These are phyloP conservation scores for Goniozus legneri DNA, from an alignment of 1,140 invertebrate genomes.

Conservation along the genomic window DNA sequence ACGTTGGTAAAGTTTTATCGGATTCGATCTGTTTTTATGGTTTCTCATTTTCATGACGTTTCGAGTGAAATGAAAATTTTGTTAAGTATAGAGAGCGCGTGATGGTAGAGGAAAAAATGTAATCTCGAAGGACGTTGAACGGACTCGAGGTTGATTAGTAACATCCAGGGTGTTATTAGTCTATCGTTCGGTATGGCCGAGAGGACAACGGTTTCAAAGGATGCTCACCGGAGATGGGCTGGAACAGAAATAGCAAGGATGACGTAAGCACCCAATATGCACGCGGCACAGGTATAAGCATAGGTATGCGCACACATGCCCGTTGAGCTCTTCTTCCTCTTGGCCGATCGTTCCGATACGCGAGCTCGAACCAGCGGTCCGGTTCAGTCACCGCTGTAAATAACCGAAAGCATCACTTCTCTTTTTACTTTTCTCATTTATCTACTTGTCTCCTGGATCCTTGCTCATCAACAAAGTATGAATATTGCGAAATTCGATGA, in stretches of 20 bases:
- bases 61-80: neutral
- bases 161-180: conserved; percentile 8
- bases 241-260: conserved; percentile 35
- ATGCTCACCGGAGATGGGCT: conserved; percentile 20
- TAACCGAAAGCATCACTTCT: conserved; percentile 20
- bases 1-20: neutral
- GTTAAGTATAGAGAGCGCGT: no score
- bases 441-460: conserved; percentile 2
- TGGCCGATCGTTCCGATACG: neutral
- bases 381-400: conserved; percentile 29
- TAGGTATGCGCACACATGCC: neutral
- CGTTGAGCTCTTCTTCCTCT: neutral
- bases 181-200: conserved; percentile 8
- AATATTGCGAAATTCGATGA: conserved; percentile 1
- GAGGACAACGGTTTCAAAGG: conserved; percentile 15
- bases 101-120: no score
- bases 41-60: neutral
- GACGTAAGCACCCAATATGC: conserved; percentile 33
- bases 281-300: neutral
- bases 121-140: neutral
- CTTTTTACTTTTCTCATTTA: neutral
- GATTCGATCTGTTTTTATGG: neutral
- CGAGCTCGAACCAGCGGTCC: conserved; percentile 6
- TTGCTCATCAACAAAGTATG: neutral
- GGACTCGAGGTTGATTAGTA: neutral